Conservation (phyloP, 2,113 vertebrate species). For the Progne subis region DNA sequence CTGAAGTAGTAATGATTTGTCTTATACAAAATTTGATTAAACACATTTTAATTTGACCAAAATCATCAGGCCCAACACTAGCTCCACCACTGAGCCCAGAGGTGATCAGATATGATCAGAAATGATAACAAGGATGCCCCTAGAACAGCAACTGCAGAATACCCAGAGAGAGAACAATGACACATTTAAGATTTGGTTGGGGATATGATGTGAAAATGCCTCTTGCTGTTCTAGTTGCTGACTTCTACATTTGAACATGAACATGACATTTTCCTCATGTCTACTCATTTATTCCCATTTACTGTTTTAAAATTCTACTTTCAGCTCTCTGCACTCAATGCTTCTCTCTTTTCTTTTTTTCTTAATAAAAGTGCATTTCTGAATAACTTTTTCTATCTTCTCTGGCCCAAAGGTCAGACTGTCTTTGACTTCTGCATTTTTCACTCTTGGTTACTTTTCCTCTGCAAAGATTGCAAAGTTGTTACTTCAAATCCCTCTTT, state of each 20-base stretch:
- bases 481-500: background rate
- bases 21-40: background rate
- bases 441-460: background rate
- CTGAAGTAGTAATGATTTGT: background rate
- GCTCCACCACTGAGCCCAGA: background rate
- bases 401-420: background rate
- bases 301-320: background rate
- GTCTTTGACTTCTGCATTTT: background rate
- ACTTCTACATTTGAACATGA: background rate
- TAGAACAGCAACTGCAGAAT: background rate
- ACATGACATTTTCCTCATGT: background rate
- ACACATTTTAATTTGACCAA: background rate
- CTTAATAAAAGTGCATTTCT: background rate
- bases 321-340: background rate
- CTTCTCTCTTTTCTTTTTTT: background rate
- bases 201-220: background rate
- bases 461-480: background rate
- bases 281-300: background rate
- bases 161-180: background rate
- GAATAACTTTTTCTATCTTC: background rate
- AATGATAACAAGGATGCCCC: background rate
- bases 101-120: background rate
- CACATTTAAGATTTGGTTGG: background rate
- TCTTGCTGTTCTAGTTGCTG: background rate
- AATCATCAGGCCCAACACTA: background rate